These are phyloP conservation scores for Agapostemon virescens DNA, from an alignment of 2,888 invertebrate genomes.

Conservation along the genomic window DNA sequence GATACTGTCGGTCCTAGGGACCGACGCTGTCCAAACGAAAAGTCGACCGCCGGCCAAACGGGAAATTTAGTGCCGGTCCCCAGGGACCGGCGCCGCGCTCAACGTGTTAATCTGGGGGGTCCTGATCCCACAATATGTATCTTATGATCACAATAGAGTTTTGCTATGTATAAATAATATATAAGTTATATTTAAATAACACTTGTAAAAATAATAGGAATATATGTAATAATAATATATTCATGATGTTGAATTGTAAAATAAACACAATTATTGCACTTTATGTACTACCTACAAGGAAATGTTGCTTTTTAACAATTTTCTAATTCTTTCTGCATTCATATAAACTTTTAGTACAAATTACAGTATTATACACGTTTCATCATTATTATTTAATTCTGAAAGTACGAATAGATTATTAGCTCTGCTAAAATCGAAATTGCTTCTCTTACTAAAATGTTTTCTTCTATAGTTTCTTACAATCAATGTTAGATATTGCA, in stretches of 20 bases:
- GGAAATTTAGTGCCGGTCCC: too few species aligned
- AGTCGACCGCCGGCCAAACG: too few species aligned
- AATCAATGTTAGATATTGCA: slow-evolving; percentile 66
- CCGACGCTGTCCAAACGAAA: too few species aligned
- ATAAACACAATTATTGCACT: slow-evolving; percentile 40
- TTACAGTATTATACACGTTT: slow-evolving; percentile 58
- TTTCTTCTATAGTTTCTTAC: slow-evolving; percentile 48
- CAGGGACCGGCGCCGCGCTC: too few species aligned
- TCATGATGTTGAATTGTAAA: slow-evolving; percentile 32
- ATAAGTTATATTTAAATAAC: slow-evolving; percentile 42
- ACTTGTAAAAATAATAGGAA: slow-evolving; percentile 38
- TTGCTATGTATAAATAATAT: slow-evolving; percentile 53
- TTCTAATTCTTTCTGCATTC: slow-evolving; percentile 52
- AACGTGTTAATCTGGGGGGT: too few species aligned
- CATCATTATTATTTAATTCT: slow-evolving; percentile 53
- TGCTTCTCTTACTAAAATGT: slow-evolving; percentile 56
- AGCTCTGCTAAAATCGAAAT: slow-evolving; percentile 59
- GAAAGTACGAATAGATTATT: slow-evolving; percentile 54
- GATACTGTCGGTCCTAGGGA: too few species aligned
- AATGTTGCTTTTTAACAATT: slow-evolving; percentile 39
- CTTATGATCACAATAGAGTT: slow-evolving; percentile 55
- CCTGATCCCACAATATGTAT: too few species aligned
- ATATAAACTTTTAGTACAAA: slow-evolving; percentile 64
- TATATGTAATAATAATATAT: slow-evolving; percentile 26
- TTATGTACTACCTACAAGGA: slow-evolving; percentile 27